Base-by-base conservation (phyloP, 2,797 vertebrate genomes). In the Octomys mimax region DNA sequence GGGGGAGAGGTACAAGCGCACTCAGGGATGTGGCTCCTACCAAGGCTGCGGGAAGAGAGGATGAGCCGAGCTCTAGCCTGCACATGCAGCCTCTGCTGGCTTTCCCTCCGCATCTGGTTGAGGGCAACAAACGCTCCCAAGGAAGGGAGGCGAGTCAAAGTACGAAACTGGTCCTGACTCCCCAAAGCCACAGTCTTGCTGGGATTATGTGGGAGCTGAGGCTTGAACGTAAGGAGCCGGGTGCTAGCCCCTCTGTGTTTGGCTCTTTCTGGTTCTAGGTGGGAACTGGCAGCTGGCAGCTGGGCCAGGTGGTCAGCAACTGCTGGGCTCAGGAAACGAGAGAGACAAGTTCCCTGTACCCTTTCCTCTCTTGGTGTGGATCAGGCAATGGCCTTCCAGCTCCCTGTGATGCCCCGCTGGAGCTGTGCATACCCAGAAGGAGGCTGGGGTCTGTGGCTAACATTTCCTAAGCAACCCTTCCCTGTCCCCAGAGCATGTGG, bases 1-100 rank as follows among this genome's bases (percentile, higher is more conserved):
- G 1, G 52, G 1, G 7, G 14, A 57, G 54, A 62, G 26, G 36
- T 2, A 0, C 0, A 0, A 11, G 68, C 28, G 1, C 9, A 3
- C 46, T 57, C 2, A 0, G 11, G 7, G 1, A 0, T 24, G 61
- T 31, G 11, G 39, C 24, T 80, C 21, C 5, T 36, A 57, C 36
- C 18, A 2, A 28, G 79, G 22, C 46, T 36, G 54, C 1, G 39
- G 36, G 26, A 57, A 59, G 52, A 73, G 6, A 4, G 49, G 24
- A 49, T 28, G 10, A 59, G 33, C 62, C 16, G 62, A 83, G 33
- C 21, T 31, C n/a, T 28, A 11, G 22, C 22, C 11, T 7, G 39
- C 14, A 5, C 19, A 39, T 54, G 70, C 39, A 1, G 1, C 26
- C 33, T 19, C 61, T 66, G 0, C 39, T 64, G 2, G 31, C 62